These are phyloP conservation scores for Miniopterus natalensis DNA, from an alignment of 2,113 vertebrate genomes.

Conservation along the genomic window DNA sequence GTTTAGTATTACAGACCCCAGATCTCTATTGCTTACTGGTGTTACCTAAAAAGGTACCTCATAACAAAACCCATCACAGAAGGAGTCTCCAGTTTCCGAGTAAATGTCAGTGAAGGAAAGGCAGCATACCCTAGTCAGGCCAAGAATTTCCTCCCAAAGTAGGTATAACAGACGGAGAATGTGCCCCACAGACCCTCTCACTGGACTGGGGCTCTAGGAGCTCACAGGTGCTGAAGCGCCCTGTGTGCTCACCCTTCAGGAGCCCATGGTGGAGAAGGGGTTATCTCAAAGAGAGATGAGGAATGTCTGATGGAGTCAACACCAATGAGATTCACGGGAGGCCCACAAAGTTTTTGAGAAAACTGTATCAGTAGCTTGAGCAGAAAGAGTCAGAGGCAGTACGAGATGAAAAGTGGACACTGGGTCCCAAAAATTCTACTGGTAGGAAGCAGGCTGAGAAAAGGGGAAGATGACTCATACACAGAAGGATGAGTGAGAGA, in stretches of 20 bases:
- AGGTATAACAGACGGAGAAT: neutral
- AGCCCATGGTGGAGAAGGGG: too few species aligned
- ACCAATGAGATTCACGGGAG: neutral
- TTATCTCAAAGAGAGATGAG: neutral
- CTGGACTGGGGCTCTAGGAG: neutral
- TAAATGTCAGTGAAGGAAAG: neutral
- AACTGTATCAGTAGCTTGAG: neutral
- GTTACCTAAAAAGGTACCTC: neutral
- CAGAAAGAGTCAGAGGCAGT: too few species aligned
- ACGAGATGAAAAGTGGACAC: neutral
- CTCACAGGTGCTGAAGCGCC: rapidly evolving
- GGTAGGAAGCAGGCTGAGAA: neutral
- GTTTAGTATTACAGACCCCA: neutral
- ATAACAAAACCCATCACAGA: neutral
- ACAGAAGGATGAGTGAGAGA: too few species aligned
- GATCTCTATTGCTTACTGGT: rapidly evolving
- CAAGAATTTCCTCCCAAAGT: neutral
- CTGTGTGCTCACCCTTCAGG: neutral
- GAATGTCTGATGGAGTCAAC: neutral
- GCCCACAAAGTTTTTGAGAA: neutral
- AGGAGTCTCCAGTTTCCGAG: neutral
- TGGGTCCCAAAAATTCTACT: neutral
- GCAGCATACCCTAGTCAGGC: too few species aligned
- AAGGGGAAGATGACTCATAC: too few species aligned
- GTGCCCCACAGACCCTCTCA: neutral